Evolutionary conservation across 64 coral and sea anemone species (phyloP), one percentile per base, ranked within the genome.

Genomic region (Actinia tenebrosa): DNA sequence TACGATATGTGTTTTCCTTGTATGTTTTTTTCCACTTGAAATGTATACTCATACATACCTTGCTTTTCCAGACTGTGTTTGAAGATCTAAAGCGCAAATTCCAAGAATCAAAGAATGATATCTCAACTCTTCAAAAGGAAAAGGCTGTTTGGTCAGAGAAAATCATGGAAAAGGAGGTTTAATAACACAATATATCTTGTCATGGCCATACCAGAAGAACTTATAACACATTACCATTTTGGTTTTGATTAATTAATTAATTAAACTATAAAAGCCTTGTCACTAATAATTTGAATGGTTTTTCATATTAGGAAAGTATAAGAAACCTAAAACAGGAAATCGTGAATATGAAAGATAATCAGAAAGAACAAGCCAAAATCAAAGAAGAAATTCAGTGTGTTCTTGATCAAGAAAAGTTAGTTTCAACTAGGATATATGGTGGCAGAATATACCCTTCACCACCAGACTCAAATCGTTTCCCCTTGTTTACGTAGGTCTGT

Each of bases 291-390:
- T 50, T 1, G 16, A 9, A n/a, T 75, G 71, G n/a, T 26, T 81
- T n/a, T 60, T 30, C 15, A 15, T 79, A 8, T 37, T 71, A 91
- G 89, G 45, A 59, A 22, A 80, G 43, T 62, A 91, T 86, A 15
- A 79, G 56, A n/a, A 83, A 91, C 19, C 89, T 91, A 4, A 84
- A 91, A 60, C 53, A 77, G 53, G 85, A 85, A 50, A 46, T 91
- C 69, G 46, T 78, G 54, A 77, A 91, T 37, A 45, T 77, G 30
- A 61, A 80, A 63, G 78, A 79, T 27, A 59, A 50, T 64, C 18
- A 80, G 11, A 91, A 91, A 91, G 75, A 86, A n/a, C 25, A 52
- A 22, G 27, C 79, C 17, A 86, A 87, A 77, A 87, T 53, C 17
- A 23, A 78, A 72, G 45, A 87, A 84, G 85, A 87, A 64, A 27